Evolutionary conservation across 2,888 invertebrate species (phyloP).

Genomic region (Netelia virgata): DNA sequence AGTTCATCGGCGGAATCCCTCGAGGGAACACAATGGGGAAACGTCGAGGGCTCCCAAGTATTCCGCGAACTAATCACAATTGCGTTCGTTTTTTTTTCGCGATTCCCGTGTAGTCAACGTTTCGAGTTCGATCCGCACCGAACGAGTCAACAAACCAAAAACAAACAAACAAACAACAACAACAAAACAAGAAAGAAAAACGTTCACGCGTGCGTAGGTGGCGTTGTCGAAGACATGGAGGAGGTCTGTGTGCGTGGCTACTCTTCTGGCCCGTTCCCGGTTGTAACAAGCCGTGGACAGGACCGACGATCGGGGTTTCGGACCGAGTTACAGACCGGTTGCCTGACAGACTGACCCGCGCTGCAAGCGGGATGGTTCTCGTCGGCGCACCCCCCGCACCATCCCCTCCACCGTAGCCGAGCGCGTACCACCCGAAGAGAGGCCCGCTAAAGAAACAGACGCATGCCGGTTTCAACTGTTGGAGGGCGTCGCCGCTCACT

Average conservation of each 20-base stretch:
- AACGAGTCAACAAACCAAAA: background rate
- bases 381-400: constrained; percentile 75
- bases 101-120: too few species aligned
- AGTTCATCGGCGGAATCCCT: background rate
- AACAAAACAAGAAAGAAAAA: background rate
- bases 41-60: background rate
- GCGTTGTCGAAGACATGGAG: constrained; percentile 68
- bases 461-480: constrained; percentile 26
- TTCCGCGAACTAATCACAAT: too few species aligned
- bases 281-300: constrained; percentile 71
- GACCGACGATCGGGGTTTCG: constrained; percentile 83
- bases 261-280: constrained; percentile 69
- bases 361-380: constrained; percentile 82
- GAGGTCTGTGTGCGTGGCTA: constrained; percentile 67
- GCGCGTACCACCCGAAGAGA: constrained; percentile 19
- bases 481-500: constrained; percentile 27
- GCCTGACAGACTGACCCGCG: constrained; percentile 84
- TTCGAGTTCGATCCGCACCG: too few species aligned
- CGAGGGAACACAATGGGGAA: background rate
- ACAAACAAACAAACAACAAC: background rate
- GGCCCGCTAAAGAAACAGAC: constrained; percentile 35
- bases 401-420: constrained; percentile 24
- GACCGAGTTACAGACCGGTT: constrained; percentile 82
- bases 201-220: constrained; percentile 63
- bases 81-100: too few species aligned